A percentile compares a stretch with the other conserved stretches of the same genome.
Conservation (phyloP, 2,797 vertebrate species). For the Enteromius fasciolatus region DNA sequence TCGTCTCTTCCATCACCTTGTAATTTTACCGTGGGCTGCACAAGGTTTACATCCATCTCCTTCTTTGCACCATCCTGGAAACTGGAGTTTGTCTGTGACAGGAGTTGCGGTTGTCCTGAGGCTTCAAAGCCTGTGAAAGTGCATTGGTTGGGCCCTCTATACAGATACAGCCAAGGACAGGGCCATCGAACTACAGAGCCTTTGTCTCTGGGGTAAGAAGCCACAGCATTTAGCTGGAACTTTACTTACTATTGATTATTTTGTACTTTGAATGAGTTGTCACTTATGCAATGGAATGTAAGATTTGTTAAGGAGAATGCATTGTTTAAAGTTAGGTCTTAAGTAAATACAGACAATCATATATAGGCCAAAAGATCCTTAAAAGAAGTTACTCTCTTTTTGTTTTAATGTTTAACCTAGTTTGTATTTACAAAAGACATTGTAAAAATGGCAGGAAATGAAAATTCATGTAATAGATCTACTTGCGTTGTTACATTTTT, state of each 20-base stretch:
- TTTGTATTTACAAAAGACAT: background rate
- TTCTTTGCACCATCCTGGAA: constrained; percentile 75
- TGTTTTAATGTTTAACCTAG: background rate
- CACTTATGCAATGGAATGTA: background rate
- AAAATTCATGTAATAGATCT: background rate
- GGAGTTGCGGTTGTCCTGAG: constrained; percentile 74
- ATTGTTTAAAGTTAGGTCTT: background rate
- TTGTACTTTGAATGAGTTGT: background rate
- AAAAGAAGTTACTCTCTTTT: background rate
- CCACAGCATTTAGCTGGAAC: constrained; percentile 4
- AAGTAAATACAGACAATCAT: background rate
- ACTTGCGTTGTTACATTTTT: background rate
- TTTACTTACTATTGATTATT: constrained; percentile 2
- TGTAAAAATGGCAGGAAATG: background rate
- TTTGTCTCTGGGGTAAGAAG: constrained; percentile 88
- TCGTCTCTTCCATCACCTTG: constrained; percentile 54
- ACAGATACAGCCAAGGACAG: constrained; percentile 71
- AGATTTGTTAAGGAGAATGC: background rate
- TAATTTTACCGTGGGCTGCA: constrained; percentile 63
- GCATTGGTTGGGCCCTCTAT: constrained; percentile 68
- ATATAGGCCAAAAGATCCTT: background rate
- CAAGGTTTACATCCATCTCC: constrained; percentile 58
- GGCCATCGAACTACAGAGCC: constrained; percentile 92
- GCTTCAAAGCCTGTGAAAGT: constrained; percentile 60
- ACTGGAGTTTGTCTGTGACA: constrained; percentile 75